Evolutionary conservation across 2,797 vertebrate species (phyloP).

Genomic region (Mastacembelus armatus): DNA sequence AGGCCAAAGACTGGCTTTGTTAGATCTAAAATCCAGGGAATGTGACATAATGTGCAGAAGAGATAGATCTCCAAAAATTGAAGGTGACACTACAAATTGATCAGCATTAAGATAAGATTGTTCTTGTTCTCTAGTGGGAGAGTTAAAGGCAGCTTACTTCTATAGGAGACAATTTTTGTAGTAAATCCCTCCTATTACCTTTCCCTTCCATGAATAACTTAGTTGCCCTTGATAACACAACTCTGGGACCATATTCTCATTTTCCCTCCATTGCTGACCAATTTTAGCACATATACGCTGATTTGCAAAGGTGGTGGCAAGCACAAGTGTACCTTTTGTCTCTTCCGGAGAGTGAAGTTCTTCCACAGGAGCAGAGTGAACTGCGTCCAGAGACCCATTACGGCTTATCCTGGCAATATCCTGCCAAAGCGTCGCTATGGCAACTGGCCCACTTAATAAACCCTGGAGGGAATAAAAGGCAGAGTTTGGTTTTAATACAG

Average conservation of each 20-base stretch:
- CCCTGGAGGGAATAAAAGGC: constrained; percentile 81
- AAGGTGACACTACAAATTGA: constrained; percentile 80
- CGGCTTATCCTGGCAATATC: constrained; percentile 78
- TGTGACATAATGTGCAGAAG: constrained; percentile 68
- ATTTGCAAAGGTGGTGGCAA: constrained; percentile 43
- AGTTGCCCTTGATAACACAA: constrained; percentile 70
- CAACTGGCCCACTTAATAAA: constrained; percentile 84
- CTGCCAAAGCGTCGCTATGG: constrained; percentile 81
- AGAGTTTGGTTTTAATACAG: constrained; percentile 83
- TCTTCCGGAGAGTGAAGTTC: constrained; percentile 94
- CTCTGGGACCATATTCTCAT: constrained; percentile 54
- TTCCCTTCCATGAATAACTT: constrained; percentile 67
- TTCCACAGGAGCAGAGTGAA: constrained; percentile 96
- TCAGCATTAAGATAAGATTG: constrained; percentile 73
- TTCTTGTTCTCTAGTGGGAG: constrained; percentile 68
- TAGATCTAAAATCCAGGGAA: constrained; percentile 61
- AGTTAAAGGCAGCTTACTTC: constrained; percentile 69
- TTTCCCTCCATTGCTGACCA: constrained; percentile 55
- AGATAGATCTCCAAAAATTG: constrained; percentile 73
- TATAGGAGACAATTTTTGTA: constrained; percentile 69
- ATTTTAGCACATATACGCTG: constrained; percentile 50
- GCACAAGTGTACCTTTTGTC: constrained; percentile 90
- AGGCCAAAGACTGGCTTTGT: constrained; percentile 48
- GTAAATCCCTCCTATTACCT: constrained; percentile 72
- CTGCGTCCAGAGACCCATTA: constrained; percentile 95